Evolutionary conservation across 2,888 invertebrate species (phyloP), one percentile per base, ranked within the genome.

Genomic region (Alentia gelatinosa): DNA sequence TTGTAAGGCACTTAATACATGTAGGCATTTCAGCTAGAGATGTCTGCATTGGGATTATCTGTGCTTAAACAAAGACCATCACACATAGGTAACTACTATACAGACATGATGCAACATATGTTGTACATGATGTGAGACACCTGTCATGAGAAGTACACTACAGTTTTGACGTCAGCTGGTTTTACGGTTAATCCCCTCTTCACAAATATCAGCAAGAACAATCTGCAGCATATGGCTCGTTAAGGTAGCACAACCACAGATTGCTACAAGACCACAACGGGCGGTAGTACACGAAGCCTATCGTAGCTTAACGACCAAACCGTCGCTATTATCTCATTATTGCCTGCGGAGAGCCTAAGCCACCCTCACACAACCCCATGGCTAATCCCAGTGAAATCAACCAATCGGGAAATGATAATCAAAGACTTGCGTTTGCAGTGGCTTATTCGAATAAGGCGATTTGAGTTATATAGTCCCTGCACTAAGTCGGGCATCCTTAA

Each of bases 371-470:
- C 68, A 35, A 47, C 12, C 50, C 86, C 30, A 47, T 19, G 42
- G 86, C 50, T 86, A 86, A 86, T 86, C 86, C 86, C 26, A 42
- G 26, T 0, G 86, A 86, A 86, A 86, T 86, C 47, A 86, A 86
- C 86, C 86, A 86, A 86, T 47, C 42, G 30, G 47, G 47, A 50
- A 47, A 86, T 86, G 86, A 86, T 86, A 47, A 86, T 86, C 86
- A 86, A 86, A 86, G 47, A 86, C n/a, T 86, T 23, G 47, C 86
- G 42, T 42, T 23, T 40, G 47, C 7, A 9, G 83, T 1, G 86
- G 86, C 86, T 47, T 86, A 86, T 23, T 33, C 37, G 42, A 50
- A 35, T 30, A 42, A 86, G 50, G 19, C 37, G 79, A 35, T 79
- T 79, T 79, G 39, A 12, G 68, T 68, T 68, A 30, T 68, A 68